Conservation (phyloP, 2,113 vertebrate species). For the Oophaga pumilio region DNA sequence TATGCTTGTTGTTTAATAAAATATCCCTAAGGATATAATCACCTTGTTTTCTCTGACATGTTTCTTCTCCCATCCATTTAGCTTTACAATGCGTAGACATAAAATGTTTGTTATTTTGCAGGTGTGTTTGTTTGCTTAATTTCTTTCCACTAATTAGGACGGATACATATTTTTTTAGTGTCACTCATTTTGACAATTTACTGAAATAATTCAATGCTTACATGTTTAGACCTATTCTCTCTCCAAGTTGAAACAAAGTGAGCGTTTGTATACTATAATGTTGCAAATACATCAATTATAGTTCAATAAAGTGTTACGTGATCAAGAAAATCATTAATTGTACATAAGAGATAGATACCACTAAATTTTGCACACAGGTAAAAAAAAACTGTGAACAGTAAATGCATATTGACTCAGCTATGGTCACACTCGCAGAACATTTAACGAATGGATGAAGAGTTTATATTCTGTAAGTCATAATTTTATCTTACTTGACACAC, state of each 20-base stretch:
- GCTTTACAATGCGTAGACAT: neutral
- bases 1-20: neutral
- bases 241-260: constrained; percentile 19
- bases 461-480: too few relatives aligned
- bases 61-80: neutral
- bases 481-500: too few relatives aligned
- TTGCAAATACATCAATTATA: constrained; percentile 2
- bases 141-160: constrained; percentile 5
- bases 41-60: neutral
- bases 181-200: constrained; percentile 43
- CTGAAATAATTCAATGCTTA: neutral
- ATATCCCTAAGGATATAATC: constrained; percentile 10
- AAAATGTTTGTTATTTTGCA: constrained; percentile 12
- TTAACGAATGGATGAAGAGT: too few relatives aligned
- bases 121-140: constrained; percentile 22
- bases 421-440: too few relatives aligned
- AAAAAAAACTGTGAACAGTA: too few relatives aligned
- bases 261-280: constrained; percentile 10
- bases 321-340: too few relatives aligned
- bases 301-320: too few relatives aligned
- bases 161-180: constrained; percentile 26
- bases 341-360: too few relatives aligned
- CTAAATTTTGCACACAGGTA: too few relatives aligned
- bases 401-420: too few relatives aligned
- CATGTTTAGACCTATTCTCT: constrained; percentile 19